Conservation (phyloP, 2,113 vertebrate genomes). For the Neofelis nebulosa region DNA sequence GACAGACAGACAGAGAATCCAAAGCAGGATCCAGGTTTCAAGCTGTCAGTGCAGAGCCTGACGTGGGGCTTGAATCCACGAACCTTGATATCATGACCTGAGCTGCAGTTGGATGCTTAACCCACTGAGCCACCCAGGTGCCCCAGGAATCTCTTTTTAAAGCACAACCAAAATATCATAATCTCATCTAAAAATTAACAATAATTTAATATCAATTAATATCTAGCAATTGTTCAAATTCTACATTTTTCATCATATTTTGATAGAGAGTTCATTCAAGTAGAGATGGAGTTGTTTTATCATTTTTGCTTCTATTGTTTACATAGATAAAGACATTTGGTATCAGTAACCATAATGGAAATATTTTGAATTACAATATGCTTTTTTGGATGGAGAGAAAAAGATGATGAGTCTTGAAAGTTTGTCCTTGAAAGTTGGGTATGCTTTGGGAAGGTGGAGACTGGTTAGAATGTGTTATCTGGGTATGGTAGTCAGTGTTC, state of each 20-base stretch:
- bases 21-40: no score
- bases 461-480: background rate
- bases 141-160: background rate
- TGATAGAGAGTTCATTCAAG: background rate
- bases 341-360: background rate
- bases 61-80: no score
- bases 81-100: no score
- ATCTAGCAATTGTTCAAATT: background rate
- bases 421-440: background rate
- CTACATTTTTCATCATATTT: background rate
- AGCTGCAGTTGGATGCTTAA: no score
- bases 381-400: background rate
- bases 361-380: background rate
- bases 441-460: background rate
- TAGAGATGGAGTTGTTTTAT: background rate
- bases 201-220: background rate
- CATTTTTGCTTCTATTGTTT: background rate
- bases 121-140: no score
- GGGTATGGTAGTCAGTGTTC: background rate
- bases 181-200: constrained; percentile 6
- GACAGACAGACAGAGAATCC: no score
- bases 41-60: no score
- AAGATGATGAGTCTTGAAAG: background rate
- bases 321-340: background rate
- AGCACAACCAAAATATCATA: background rate